These are phyloP conservation scores for Cenopis cana DNA, from an alignment of 2,888 invertebrate genomes.

Conservation along the genomic window DNA sequence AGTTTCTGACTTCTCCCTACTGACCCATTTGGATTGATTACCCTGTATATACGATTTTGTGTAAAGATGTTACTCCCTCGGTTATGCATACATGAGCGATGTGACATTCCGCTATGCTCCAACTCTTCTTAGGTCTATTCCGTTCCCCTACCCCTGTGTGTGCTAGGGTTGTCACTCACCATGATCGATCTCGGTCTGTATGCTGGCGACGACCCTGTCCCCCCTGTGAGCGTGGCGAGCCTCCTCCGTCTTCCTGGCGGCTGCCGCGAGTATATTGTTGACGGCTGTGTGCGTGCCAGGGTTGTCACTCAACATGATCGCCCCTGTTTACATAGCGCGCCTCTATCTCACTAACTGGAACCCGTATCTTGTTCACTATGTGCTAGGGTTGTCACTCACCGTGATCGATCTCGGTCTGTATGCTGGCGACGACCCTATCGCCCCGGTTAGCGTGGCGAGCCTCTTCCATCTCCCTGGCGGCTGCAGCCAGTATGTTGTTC, in stretches of 20 bases:
- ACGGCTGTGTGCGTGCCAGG: conserved; percentile 78
- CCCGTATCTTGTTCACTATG: not conserved
- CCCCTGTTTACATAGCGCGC: no score
- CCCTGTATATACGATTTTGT: no score
- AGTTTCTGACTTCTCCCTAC: no score
- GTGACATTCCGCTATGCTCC: no score
- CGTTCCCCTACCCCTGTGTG: not conserved
- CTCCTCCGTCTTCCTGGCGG: conserved; percentile 80
- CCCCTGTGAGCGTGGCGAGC: conserved; percentile 64
- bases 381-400: conserved; percentile 55
- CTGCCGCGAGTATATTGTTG: conserved; percentile 80
- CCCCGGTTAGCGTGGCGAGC: conserved; percentile 64
- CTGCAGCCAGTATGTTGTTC: conserved; percentile 80
- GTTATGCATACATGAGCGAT: no score
- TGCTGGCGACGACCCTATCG: conserved; percentile 67
- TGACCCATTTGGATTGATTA: no score
- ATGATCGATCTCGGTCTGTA: conserved; percentile 66
- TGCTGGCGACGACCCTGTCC: conserved; percentile 56
- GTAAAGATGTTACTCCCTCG: no score
- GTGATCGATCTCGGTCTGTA: conserved; percentile 77
- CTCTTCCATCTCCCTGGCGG: conserved; percentile 80
- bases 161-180: conserved; percentile 54
- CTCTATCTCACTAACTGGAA: not conserved
- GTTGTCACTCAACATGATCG: no score
- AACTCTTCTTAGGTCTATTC: no score